These are phyloP conservation scores for Harpalus rufipes DNA, from an alignment of 2,888 invertebrate genomes.

Conservation along the genomic window DNA sequence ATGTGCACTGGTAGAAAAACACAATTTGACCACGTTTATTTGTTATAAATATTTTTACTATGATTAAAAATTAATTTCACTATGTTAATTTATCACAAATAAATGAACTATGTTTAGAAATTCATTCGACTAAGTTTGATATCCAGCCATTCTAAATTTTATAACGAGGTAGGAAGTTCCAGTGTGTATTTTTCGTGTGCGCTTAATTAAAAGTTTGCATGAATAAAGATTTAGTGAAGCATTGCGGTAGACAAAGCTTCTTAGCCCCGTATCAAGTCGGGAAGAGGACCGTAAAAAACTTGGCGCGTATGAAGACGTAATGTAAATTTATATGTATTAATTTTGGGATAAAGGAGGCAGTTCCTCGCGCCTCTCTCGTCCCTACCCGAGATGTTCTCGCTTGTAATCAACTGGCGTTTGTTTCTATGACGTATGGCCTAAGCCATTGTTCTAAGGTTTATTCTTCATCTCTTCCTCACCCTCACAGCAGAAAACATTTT, in stretches of 20 bases:
- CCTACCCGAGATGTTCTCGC: not conserved
- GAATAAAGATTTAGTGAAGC: constrained; percentile 60
- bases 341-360: constrained; percentile 33
- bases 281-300: constrained; percentile 29
- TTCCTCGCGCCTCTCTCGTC: not conserved
- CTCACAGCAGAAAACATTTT: not conserved
- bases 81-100: too few relatives aligned
- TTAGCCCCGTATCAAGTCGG: constrained; percentile 48
- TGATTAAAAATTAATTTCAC: too few relatives aligned
- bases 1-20: too few relatives aligned
- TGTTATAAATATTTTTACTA: too few relatives aligned
- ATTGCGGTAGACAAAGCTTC: constrained; percentile 50
- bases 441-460: constrained; percentile 44
- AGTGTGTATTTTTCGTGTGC: constrained; percentile 30
- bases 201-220: constrained; percentile 60
- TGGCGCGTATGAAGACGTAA: constrained; percentile 22
- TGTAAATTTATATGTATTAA: constrained; percentile 61
- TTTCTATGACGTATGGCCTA: constrained; percentile 50
- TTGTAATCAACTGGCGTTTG: constrained; percentile 55
- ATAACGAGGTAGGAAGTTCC: not conserved
- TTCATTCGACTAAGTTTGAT: too few relatives aligned
- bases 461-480: not conserved
- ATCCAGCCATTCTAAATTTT: too few relatives aligned
- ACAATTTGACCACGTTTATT: too few relatives aligned
- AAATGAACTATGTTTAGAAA: too few relatives aligned